Evolutionary conservation across 2,888 invertebrate species (phyloP), one percentile per base, ranked within the genome.

Genomic region (Pinctada fucata): DNA sequence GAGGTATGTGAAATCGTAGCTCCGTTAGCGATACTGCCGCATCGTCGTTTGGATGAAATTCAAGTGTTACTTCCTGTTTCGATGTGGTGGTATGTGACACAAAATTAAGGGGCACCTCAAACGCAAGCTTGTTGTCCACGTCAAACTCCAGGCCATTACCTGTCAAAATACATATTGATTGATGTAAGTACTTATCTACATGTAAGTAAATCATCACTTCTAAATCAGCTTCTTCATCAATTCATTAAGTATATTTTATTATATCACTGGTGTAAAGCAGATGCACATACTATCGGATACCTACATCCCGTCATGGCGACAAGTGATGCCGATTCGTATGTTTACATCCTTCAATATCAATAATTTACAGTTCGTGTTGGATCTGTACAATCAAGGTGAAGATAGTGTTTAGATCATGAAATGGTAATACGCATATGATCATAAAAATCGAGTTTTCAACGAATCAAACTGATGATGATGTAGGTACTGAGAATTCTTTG

Each of bases 31-130:
- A 97, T 0, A 99, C 97, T 0, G 99, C 97, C 0, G 98, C 98
- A 93, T 99, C 99, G 90, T 99, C 99, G 93, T 99, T 99, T 82
- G 97, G 98, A 94, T 99, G 99, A 91, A 99, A 99, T 92, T 99
- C 99, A 78, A 99, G 94, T 0, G 98, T 98, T 3, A 99, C 98
- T 94, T 99, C 99, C 94, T 99, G 99, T 92, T 99, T 99, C 64
- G 97, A 97, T 1, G 97, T 97, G 5, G 96, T 97, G 89, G 98
- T 97, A 89, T 99, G 98, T 0, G 98, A 98, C 0, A 99, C 99
- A 94, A 99, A 96, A 86, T 96, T 96, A 64, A 99, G 92, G 0
- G 99, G 99, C 85, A 99, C 96, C 93, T 99, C 99, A 94, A 99
- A 99, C 0, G 97, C 97, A 13, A 96, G 96, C 69, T 90, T 88